Evolutionary conservation across 2,113 vertebrate genomes (phyloP), one percentile per base, ranked within the genome.

Genomic region (Odobenus rosmarus): DNA sequence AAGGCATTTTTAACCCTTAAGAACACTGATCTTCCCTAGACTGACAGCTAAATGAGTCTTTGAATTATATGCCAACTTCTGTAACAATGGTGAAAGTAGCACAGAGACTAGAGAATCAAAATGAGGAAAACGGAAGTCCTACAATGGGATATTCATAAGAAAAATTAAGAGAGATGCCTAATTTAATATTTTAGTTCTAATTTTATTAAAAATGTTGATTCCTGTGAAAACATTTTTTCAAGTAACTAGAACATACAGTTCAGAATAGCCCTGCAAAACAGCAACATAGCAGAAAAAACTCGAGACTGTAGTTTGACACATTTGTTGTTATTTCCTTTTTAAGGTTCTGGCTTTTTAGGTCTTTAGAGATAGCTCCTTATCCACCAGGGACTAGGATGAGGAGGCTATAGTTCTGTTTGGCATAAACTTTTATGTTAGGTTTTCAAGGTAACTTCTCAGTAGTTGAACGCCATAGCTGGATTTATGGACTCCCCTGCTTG

Each of bases 1-100:
- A 95, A 97, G 85, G 36, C 96, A 57, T 88, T 97, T 93, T 97
- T 98, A 79, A 98, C 97, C 85, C 33, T 59, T 97, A 96, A 85
- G 74, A 96, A 69, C 74, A 31, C 83, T 79, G 36, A 7, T 93
- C 23, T 97, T 97, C 46, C 71, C 61, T 33, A 88, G 0, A 64
- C 59, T 51, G 21, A 84, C 49, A 71, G 3, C 57, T 96, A 95
- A 97, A 88, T 90, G n/a, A 96, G 88, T 0, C 0, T 53, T 59
- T 69, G 33, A 82, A 76, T 72, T 72, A 23, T 83, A 33, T 16
- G 49, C n/a, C 10, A 33, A 3, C 64, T 1, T 1, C 86, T 94
- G 0, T 93, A 74, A 39, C 61, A n/a, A 15, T 81, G 82, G 26
- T 94, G 97, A 77, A 96, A 95, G 49, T 96, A 74, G 31, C 42